Conservation (phyloP, 35 echinoderm and acorn worm species). For the Acanthaster planci region DNA sequence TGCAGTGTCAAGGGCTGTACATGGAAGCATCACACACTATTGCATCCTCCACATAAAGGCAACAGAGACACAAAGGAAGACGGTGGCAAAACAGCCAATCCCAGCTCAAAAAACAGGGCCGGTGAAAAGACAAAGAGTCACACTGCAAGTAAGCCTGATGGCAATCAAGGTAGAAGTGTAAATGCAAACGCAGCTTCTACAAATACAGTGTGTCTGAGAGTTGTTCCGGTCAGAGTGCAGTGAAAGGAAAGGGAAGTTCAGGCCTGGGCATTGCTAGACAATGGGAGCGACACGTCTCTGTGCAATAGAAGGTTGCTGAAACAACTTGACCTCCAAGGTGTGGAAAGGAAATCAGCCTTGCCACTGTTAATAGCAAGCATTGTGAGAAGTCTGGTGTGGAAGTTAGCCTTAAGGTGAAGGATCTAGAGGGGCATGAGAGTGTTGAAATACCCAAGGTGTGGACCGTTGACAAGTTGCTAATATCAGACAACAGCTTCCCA, state of each 20-base stretch:
- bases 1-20: too few relatives aligned
- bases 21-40: too few relatives aligned
- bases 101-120: too few relatives aligned
- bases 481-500: slow-evolving; percentile 31
- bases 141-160: too few relatives aligned
- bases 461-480: slow-evolving; percentile 41
- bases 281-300: slow-evolving; percentile 52
- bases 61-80: too few relatives aligned
- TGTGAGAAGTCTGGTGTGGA: slow-evolving; percentile 28
- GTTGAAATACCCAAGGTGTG: slow-evolving; percentile 44
- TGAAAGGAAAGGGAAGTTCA: slow-evolving; percentile 9
- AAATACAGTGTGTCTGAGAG: slow-evolving; percentile 37
- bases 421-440: slow-evolving; percentile 23
- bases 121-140: too few relatives aligned
- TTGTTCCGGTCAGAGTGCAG: slow-evolving; percentile 60
- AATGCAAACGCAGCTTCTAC: slow-evolving; percentile 28
- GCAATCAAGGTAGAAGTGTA: too few relatives aligned
- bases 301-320: slow-evolving; percentile 27
- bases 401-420: slow-evolving; percentile 26
- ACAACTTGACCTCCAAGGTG: slow-evolving; percentile 30
- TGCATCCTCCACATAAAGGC: too few relatives aligned
- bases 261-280: slow-evolving; percentile 64
- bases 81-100: too few relatives aligned
- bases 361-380: slow-evolving; percentile 46
- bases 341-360: slow-evolving; percentile 33